These are phyloP conservation scores for Zaprionus inermis DNA, from an alignment of 1,140 invertebrate genomes.

Conservation along the genomic window DNA sequence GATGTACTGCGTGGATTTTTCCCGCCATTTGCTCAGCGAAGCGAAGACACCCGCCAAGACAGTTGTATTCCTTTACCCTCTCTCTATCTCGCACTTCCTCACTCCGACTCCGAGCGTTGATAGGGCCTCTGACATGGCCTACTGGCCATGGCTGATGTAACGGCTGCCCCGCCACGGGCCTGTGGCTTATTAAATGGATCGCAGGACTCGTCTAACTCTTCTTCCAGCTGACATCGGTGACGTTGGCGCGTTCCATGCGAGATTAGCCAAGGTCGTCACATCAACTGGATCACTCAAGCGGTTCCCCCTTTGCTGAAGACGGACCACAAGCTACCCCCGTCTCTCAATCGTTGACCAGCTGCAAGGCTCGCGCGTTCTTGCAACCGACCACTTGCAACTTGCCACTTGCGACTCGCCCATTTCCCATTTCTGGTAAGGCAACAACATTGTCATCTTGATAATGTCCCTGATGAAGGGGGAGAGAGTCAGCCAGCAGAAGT, in stretches of 20 bases:
- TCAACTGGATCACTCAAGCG: constrained; percentile 72
- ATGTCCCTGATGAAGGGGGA: constrained; percentile 6
- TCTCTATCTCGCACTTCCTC: neutral
- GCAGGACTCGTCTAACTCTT: constrained; percentile 43
- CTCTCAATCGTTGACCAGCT: constrained; percentile 36
- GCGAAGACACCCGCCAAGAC: constrained; percentile 65
- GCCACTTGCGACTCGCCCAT: constrained; percentile 23
- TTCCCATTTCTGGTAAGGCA: constrained; percentile 56
- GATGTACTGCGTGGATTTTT: constrained; percentile 54
- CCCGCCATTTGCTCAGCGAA: constrained; percentile 77
- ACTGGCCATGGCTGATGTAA: constrained; percentile 44
- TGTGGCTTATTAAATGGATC: constrained; percentile 51
- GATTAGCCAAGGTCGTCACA: constrained; percentile 57
- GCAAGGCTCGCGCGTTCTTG: constrained; percentile 30
- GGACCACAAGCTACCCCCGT: constrained; percentile 37
- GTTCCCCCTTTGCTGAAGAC: constrained; percentile 35
- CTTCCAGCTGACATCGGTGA: constrained; percentile 62
- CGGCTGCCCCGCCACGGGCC: constrained; percentile 22
- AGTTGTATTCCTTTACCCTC: constrained; percentile 21
- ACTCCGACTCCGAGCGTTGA: constrained; percentile 22
- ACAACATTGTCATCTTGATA: constrained; percentile 70
- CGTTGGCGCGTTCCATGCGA: constrained; percentile 39
- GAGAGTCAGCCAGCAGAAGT: neutral
- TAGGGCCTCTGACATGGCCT: constrained; percentile 43
- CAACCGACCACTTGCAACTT: neutral